These are phyloP conservation scores for Myotis findleyi DNA, from an alignment of 2,797 vertebrate species.

Conservation along the genomic window DNA sequence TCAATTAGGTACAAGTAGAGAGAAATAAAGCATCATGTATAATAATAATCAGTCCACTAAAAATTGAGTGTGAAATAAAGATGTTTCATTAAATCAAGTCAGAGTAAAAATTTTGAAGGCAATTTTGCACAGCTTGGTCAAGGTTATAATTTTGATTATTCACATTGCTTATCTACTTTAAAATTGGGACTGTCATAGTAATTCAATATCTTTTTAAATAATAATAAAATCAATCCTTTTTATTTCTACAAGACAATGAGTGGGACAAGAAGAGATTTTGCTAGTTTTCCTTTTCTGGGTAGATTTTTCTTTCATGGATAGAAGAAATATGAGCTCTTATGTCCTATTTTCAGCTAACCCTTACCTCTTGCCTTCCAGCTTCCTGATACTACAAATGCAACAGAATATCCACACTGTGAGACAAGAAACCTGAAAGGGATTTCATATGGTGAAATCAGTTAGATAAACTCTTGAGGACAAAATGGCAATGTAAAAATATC, in stretches of 20 bases:
- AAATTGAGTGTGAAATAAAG: slow-evolving; percentile 33
- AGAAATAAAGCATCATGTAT: slow-evolving; percentile 9
- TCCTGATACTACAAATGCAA: slow-evolving; percentile 70
- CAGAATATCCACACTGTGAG: slow-evolving; percentile 57
- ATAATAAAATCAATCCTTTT: background rate
- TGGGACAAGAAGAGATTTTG: background rate
- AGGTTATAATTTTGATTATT: slow-evolving; percentile 30
- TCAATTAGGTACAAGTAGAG: background rate
- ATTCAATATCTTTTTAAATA: background rate
- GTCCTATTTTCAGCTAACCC: slow-evolving; percentile 52
- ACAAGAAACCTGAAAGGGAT: slow-evolving; percentile 71
- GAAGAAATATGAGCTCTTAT: slow-evolving; percentile 14
- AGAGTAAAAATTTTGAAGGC: background rate
- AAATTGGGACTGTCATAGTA: background rate
- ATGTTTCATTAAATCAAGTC: background rate
- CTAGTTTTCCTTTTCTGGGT: background rate
- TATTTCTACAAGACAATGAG: background rate
- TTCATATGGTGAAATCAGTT: slow-evolving; percentile 72
- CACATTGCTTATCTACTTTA: background rate
- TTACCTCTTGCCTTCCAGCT: slow-evolving; percentile 21
- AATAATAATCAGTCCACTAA: background rate
- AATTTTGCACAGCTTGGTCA: background rate
- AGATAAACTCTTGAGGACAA: slow-evolving; percentile 76
- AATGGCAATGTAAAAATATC: slow-evolving; percentile 80
- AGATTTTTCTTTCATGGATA: background rate